Evolutionary conservation across 2,888 invertebrate genomes (phyloP).

Genomic region (Caenorhabditis afra): DNA sequence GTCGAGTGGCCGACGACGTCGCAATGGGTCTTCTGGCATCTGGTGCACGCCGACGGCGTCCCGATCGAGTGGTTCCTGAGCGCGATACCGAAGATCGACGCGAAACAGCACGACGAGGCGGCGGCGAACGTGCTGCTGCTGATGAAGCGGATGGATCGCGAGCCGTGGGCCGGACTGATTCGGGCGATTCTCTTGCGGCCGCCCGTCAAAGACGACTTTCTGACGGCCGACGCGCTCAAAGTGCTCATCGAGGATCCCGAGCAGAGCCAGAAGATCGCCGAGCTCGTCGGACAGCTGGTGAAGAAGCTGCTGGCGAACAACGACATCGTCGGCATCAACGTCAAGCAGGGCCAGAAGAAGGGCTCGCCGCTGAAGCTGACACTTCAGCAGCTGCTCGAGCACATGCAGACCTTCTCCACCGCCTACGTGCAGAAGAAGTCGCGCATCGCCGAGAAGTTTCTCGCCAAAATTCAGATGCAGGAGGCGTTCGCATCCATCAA

Average conservation of each 20-base stretch:
- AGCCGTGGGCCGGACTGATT: slow-evolving; percentile 90
- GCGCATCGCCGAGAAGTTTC: slow-evolving; percentile 60
- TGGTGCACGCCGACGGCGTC: slow-evolving; percentile 81
- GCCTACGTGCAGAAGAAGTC: slow-evolving; percentile 81
- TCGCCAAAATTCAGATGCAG: slow-evolving; percentile 60
- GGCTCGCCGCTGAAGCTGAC: slow-evolving; percentile 37
- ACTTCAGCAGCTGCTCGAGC: slow-evolving; percentile 84
- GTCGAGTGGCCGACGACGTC: slow-evolving; percentile 97
- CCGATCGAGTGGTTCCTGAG: slow-evolving; percentile 69
- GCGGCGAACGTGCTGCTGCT: slow-evolving; percentile 91
- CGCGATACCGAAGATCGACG: slow-evolving; percentile 84
- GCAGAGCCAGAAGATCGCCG: slow-evolving; percentile 85
- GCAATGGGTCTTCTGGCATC: slow-evolving; percentile 97
- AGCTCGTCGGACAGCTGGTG: slow-evolving; percentile 82
- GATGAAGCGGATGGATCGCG: slow-evolving; percentile 85
- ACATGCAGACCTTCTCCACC: slow-evolving; percentile 90
- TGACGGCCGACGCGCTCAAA: slow-evolving; percentile 92
- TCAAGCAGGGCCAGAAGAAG: background rate
- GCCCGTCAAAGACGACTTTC: slow-evolving; percentile 86
- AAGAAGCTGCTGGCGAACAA: slow-evolving; percentile 61
- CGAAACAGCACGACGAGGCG: slow-evolving; percentile 92
- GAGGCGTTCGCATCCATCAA: slow-evolving; percentile 62
- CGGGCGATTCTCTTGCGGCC: slow-evolving; percentile 86
- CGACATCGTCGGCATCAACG: slow-evolving; percentile 36
- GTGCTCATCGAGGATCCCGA: slow-evolving; percentile 92